Conservation (phyloP, 2,113 vertebrate genomes). For the Piprites chloris region DNA sequence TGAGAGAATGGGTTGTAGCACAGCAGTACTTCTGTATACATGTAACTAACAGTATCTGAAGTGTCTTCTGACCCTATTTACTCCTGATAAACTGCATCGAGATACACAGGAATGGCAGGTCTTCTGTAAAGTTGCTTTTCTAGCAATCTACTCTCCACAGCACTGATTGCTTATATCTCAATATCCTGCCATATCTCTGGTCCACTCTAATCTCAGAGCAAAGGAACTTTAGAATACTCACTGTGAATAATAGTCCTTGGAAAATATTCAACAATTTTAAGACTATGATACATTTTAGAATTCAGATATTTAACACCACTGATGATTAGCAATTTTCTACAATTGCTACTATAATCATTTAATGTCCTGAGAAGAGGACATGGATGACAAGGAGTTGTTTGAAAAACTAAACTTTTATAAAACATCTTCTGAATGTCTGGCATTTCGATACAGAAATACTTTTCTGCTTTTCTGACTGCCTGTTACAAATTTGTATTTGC, state of each 20-base stretch:
- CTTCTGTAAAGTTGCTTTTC: not conserved
- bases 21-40: not conserved
- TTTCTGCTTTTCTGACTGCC: not conserved
- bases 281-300: not conserved
- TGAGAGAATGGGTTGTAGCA: not conserved
- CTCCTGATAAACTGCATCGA: not conserved
- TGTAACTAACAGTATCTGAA: not conserved
- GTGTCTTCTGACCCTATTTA: not conserved
- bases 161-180: not conserved
- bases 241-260: not conserved
- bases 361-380: not conserved
- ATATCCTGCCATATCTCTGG: not conserved
- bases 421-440: not conserved
- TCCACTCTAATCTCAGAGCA: not conserved
- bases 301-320: conserved; percentile 23
- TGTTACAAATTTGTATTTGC: not conserved
- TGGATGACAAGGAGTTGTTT: not conserved
- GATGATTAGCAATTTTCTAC: conserved; percentile 11
- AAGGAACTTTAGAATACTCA: not conserved
- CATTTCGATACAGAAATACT: not conserved
- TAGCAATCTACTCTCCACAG: not conserved
- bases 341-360: not conserved
- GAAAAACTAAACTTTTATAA: not conserved
- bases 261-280: conserved; percentile 28
- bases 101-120: not conserved